Percentiles rank a stretch among this genome's conserved stretches.
These are phyloP conservation scores for Periophthalmus modestus DNA, from an alignment of 2,113 vertebrate genomes.

Conservation along the genomic window DNA sequence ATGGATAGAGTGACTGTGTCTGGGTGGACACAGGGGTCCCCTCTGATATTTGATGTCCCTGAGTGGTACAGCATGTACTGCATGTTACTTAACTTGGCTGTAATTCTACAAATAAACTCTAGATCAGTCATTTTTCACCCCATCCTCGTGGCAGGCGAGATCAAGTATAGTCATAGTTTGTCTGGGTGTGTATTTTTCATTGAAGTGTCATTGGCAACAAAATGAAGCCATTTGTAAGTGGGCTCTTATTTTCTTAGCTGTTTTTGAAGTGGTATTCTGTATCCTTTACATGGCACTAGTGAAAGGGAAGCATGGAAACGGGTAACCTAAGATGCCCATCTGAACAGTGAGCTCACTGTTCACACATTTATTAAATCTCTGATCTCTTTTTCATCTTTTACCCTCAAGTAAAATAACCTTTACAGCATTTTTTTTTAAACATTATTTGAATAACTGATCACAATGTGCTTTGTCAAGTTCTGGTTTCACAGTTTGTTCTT, in stretches of 20 bases:
- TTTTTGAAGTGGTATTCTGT: background rate
- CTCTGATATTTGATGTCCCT: conserved; percentile 19
- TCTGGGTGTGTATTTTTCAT: background rate
- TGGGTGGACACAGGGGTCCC: background rate
- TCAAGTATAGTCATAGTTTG: background rate
- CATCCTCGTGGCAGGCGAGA: conserved; percentile 27
- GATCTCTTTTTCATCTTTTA: conserved; percentile 17
- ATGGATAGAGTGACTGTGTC: background rate
- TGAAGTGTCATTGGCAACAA: background rate
- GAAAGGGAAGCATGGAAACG: conserved; percentile 36
- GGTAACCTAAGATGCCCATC: conserved; percentile 41
- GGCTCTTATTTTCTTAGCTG: background rate
- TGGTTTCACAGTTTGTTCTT: background rate
- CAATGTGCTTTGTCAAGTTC: background rate
- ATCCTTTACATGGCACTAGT: background rate
- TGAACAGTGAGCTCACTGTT: conserved; percentile 40
- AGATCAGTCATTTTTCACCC: conserved; percentile 45
- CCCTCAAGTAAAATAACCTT: background rate
- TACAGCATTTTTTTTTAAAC: background rate
- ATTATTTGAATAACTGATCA: background rate
- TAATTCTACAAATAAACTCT: conserved; percentile 38
- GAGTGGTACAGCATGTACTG: conserved; percentile 22
- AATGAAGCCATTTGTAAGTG: background rate
- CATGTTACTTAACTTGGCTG: conserved; percentile 26
- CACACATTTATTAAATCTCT: conserved; percentile 40